These are phyloP conservation scores for Peromyscus aztecus DNA, from an alignment of 2,797 vertebrate species.

Conservation along the genomic window DNA sequence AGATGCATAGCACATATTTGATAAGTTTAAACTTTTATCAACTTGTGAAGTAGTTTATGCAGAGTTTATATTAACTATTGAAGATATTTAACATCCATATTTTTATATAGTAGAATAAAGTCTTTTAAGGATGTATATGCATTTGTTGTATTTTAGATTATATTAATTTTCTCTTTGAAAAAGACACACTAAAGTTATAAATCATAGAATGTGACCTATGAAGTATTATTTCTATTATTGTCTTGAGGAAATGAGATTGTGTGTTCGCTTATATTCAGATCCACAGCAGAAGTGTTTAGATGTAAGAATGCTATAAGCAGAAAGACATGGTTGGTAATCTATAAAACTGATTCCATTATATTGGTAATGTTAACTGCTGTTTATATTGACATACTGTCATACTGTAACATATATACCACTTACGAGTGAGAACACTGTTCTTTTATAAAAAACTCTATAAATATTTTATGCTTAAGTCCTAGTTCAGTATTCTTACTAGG, in stretches of 20 bases:
- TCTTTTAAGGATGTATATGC: not conserved
- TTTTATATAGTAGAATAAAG: not conserved
- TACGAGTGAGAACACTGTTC: conserved; percentile 25
- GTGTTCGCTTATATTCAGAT: not conserved
- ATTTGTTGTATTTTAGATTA: conserved; percentile 17
- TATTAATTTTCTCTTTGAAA: conserved; percentile 33
- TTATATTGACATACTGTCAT: conserved; percentile 14
- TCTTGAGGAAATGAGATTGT: conserved; percentile 10
- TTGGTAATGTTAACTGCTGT: conserved; percentile 14
- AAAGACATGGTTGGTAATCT: conserved; percentile 40
- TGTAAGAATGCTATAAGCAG: not conserved
- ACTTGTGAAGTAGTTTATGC: conserved; percentile 52
- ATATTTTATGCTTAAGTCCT: not conserved
- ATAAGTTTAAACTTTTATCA: conserved; percentile 15
- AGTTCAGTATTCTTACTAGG: conserved; percentile 32
- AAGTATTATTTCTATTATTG: conserved; percentile 53
- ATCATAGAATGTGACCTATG: not conserved
- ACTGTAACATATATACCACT: not conserved
- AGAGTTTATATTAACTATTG: conserved; percentile 25
- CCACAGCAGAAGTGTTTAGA: not conserved
- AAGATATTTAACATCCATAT: conserved; percentile 14
- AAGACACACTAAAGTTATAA: conserved; percentile 23
- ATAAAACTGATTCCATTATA: conserved; percentile 20
- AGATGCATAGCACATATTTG: conserved; percentile 46
- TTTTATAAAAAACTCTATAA: conserved; percentile 22